phyloP scores from a whole-genome alignment of 2,888 invertebrate genomes.

The Platynereis dumerilii region DNA sequence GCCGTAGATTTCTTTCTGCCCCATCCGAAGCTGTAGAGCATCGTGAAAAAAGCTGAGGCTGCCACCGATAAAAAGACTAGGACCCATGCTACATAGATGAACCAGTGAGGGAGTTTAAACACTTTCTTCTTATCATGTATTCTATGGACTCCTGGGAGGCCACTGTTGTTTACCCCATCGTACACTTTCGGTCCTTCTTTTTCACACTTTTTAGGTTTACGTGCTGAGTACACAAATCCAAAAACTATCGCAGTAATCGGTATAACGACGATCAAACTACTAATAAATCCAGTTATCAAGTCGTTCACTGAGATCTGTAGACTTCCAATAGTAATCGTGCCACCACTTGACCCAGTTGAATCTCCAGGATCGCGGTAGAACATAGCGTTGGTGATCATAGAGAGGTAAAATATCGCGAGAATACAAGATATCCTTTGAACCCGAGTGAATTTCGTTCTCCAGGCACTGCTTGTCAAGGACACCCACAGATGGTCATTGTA shows the following conservation, averaged over 20 bases:
- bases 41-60: too few species aligned
- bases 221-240: too few species aligned
- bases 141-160: too few species aligned
- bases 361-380: background rate
- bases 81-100: too few species aligned
- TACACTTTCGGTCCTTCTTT: too few species aligned
- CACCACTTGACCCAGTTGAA: background rate
- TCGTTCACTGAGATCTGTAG: background rate
- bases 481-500: background rate
- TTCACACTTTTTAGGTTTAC: too few species aligned
- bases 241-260: background rate
- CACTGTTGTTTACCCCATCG: too few species aligned
- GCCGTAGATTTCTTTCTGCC: too few species aligned
- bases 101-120: too few species aligned
- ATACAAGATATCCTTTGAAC: constrained; percentile 48
- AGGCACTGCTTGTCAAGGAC: background rate
- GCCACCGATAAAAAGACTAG: too few species aligned
- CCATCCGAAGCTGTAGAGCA: too few species aligned
- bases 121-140: too few species aligned
- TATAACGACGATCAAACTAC: background rate
- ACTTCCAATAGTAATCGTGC: background rate
- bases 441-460: constrained; percentile 62
- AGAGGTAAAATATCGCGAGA: constrained; percentile 42
- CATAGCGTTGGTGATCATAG: constrained; percentile 41
- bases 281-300: background rate